These are phyloP conservation scores for Antennarius maculatus DNA, from an alignment of 2,797 vertebrate species.

Conservation along the genomic window DNA sequence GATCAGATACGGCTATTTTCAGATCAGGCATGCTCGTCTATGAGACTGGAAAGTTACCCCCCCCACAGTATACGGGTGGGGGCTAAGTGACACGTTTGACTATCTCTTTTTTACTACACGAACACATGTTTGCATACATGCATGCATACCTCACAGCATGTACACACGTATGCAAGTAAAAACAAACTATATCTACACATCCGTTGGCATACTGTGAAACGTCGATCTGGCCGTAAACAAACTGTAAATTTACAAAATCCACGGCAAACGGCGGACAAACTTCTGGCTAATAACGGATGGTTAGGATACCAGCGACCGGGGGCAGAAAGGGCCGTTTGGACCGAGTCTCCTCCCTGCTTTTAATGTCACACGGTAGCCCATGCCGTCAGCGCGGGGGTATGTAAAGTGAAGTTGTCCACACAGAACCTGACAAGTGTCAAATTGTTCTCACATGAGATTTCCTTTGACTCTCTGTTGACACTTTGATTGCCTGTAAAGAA, in stretches of 20 bases:
- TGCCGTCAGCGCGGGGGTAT: slow-evolving; percentile 43
- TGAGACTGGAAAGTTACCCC: slow-evolving; percentile 80
- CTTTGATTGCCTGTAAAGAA: slow-evolving; percentile 39
- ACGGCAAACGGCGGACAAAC: slow-evolving; percentile 25
- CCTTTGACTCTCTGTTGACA: slow-evolving; percentile 48
- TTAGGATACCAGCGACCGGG: slow-evolving; percentile 4
- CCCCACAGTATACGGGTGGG: slow-evolving; percentile 64
- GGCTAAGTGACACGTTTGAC: slow-evolving; percentile 74
- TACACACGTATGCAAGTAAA: slow-evolving; percentile 18
- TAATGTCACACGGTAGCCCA: slow-evolving; percentile 42
- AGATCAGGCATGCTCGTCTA: slow-evolving; percentile 82
- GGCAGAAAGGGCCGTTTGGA: slow-evolving; percentile 11
- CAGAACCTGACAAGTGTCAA: slow-evolving; percentile 55
- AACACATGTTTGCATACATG: slow-evolving; percentile 47
- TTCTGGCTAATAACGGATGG: slow-evolving; percentile 22
- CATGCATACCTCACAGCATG: slow-evolving; percentile 42
- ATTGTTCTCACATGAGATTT: slow-evolving; percentile 52
- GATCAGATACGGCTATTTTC: slow-evolving; percentile 90
- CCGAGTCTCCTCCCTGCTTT: slow-evolving; percentile 29
- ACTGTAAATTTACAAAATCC: neutral
- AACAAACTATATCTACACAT: slow-evolving; percentile 4
- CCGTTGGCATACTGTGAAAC: slow-evolving; percentile 1
- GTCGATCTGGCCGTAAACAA: slow-evolving; percentile 3
- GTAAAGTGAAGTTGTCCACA: slow-evolving; percentile 55
- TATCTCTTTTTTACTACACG: slow-evolving; percentile 72